These are phyloP conservation scores for Toxotes jaculatrix DNA, from an alignment of 2,113 vertebrate genomes.

Conservation along the genomic window DNA sequence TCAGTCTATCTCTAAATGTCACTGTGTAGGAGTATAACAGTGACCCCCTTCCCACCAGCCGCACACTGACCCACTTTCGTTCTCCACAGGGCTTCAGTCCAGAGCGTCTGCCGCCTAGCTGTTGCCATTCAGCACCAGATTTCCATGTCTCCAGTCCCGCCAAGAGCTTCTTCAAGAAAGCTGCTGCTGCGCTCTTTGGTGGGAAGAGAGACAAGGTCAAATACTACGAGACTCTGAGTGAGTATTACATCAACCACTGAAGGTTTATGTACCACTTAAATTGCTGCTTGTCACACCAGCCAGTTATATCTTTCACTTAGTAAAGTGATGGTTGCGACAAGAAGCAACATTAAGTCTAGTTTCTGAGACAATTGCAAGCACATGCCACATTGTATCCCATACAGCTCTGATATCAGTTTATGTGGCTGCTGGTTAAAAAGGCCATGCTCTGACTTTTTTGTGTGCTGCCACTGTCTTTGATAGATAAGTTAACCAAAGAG, in stretches of 20 bases:
- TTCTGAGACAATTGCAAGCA: not conserved
- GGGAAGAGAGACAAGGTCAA: conserved; percentile 97
- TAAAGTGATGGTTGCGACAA: not conserved
- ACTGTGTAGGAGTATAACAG: conserved; percentile 29
- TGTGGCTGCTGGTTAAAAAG: not conserved
- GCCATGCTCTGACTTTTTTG: conserved; percentile 27
- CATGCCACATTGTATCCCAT: not conserved
- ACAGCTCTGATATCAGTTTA: not conserved
- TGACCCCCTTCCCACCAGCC: conserved; percentile 30
- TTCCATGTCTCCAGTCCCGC: conserved; percentile 97
- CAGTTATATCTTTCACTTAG: not conserved
- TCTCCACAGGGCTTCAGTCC: conserved; percentile 93
- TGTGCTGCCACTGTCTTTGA: conserved; percentile 24
- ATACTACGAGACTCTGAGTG: conserved; percentile 95
- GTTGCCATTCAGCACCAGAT: conserved; percentile 95
- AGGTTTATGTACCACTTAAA: not conserved
- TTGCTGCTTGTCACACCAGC: not conserved
- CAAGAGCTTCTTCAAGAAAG: conserved; percentile 98
- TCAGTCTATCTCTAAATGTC: conserved; percentile 17
- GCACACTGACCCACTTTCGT: conserved; percentile 59
- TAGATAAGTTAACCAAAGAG: conserved; percentile 93
- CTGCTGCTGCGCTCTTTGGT: conserved; percentile 96
- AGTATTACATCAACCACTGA: conserved; percentile 76
- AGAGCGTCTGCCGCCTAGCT: conserved; percentile 92
- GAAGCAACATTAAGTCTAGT: too few species aligned